Conservation (phyloP, 1,140 invertebrate genomes). For the Mamestra configurata region DNA sequence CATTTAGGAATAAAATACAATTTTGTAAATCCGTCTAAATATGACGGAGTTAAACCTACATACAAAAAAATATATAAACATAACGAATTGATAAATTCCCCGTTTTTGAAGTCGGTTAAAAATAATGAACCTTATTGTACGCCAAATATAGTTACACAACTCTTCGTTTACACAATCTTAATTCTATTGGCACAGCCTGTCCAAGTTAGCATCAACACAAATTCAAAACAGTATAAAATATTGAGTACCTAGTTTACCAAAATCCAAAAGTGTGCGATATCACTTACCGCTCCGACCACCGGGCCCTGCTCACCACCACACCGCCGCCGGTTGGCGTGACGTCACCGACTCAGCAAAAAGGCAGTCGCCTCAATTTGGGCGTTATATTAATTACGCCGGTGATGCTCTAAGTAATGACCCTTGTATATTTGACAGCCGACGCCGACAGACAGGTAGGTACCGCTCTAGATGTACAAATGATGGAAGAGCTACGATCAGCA, state of each 20-base stretch:
- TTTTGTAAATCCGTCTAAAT: no score
- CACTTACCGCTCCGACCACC: not conserved
- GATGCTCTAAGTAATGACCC: slow-evolving; percentile 86
- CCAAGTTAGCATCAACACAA: no score
- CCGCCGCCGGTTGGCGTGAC: not conserved
- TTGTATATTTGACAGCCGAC: slow-evolving; percentile 80
- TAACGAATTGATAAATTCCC: no score
- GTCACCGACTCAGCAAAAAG: slow-evolving; percentile 65
- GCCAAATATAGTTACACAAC: no score
- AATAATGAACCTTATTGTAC: no score
- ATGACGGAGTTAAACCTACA: no score
- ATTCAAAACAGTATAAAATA: no score
- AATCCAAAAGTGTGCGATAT: slow-evolving; percentile 1
- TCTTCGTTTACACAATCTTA: no score
- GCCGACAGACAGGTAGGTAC: slow-evolving; percentile 67
- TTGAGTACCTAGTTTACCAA: not conserved
- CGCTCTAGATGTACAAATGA: slow-evolving; percentile 5
- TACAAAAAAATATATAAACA: no score
- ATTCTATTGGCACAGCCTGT: no score
- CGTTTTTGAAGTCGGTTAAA: no score
- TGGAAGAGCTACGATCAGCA: slow-evolving; percentile 52
- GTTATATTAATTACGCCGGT: slow-evolving; percentile 82
- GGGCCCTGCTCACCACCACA: not conserved
- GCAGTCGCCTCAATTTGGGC: slow-evolving; percentile 58
- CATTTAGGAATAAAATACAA: no score